Evolutionary conservation across 2,113 vertebrate species (phyloP).

Genomic region (Rhabdomys dilectus): DNA sequence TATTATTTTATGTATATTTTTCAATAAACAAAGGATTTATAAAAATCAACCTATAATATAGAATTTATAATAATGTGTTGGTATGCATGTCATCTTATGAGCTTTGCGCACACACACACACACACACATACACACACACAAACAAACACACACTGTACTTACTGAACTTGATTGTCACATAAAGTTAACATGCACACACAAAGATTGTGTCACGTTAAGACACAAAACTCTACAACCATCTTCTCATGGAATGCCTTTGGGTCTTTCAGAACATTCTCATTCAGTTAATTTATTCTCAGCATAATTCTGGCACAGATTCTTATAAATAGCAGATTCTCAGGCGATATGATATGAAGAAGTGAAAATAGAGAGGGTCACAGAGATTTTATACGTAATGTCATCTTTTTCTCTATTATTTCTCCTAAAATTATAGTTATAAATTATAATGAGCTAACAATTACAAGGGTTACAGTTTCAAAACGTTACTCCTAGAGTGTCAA

Average conservation of each 20-base stretch:
- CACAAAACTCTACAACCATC: not conserved
- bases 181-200: not conserved
- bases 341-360: not conserved
- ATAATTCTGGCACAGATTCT: not conserved
- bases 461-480: constrained; percentile 43
- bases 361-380: not conserved
- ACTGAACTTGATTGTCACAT: not conserved
- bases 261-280: not conserved
- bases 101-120: not conserved
- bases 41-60: not conserved
- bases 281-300: not conserved
- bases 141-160: not conserved
- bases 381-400: not conserved
- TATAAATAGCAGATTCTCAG: not conserved
- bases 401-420: constrained; percentile 25
- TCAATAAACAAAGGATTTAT: constrained; percentile 31
- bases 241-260: not conserved
- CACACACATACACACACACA: not conserved
- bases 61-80: not conserved
- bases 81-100: not conserved
- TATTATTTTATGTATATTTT: constrained; percentile 43
- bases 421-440: constrained; percentile 46
- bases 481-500: not conserved
- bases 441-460: constrained; percentile 47
- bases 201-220: not conserved